Base-by-base conservation (phyloP, 2,888 invertebrate genomes). In the Troides aeacus region DNA sequence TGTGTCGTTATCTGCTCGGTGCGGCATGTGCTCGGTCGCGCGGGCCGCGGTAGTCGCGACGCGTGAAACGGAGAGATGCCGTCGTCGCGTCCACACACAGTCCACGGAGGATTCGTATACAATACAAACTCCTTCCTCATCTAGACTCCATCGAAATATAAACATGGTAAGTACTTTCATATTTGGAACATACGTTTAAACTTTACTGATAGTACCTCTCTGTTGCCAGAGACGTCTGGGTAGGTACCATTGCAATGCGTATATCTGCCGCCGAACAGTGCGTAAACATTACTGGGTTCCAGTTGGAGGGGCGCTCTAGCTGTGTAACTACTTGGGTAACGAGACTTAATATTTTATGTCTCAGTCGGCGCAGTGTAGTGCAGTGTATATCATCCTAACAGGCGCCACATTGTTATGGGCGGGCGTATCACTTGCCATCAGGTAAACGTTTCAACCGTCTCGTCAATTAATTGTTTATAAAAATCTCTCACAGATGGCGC, bases 41-140 rank as follows among this genome's bases (percentile, higher is more conserved):
- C 85, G 83, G 72, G 79, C 83, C 77, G 82, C 86, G 75, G 86
- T 86, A 80, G 85, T 87, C 64, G 77, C 77, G 58, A 79, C 83
- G 76, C 84, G 84, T 70, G 83, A 82, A 76, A 76, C 83, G 68
- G 78, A 76, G 75, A 81, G 80, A 82, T 78, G 82, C 79, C 78
- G 81, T 75, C 78, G 77, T 74, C 72, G 72, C 71, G 77, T 76
- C 72, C 73, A 77, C 63, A 66, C 69, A 57, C 74, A 71, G 23
- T 71, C 71, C 18, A 64, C 71, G 62, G 59, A 70, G 68, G 30
- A 69, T 69, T 56, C 64, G 56, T 64, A 60, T 72, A 64, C 64
- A 30, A 36, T 69, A 64, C 61, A 61, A 69, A 71, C 66, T 69
- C 36, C 24, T 56, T 39, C 57, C 59, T 53, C 36, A 56, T 69